Conservation (phyloP, 2,888 invertebrate species). For the Dysmachus trigonus region DNA sequence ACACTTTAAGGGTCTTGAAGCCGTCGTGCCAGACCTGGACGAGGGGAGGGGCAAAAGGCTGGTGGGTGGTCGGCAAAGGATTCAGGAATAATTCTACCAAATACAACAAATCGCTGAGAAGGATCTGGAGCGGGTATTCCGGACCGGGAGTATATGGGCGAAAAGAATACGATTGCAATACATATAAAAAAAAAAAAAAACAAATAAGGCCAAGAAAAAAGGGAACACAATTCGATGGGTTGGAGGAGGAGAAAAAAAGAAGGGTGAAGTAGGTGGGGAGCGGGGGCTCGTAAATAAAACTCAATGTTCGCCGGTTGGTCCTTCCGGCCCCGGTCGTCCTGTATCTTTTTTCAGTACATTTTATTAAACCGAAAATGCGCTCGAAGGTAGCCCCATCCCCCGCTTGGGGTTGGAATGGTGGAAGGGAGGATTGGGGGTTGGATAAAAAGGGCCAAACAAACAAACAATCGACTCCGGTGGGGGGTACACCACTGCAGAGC, state of each 20-base stretch:
- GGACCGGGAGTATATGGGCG: background rate
- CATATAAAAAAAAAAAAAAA: background rate
- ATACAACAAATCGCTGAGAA: background rate
- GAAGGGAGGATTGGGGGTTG: background rate
- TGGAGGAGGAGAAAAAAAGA: background rate
- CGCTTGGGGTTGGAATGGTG: background rate
- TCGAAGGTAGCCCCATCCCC: background rate
- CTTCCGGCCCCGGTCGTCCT: background rate
- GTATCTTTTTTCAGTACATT: conserved; percentile 9
- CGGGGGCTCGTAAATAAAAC: conserved; percentile 9
- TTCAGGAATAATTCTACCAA: conserved; percentile 17
- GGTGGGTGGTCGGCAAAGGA: background rate
- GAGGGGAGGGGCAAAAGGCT: background rate
- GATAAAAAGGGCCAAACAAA: conserved; percentile 8
- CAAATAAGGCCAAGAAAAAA: background rate
- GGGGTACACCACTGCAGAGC: conserved; percentile 11
- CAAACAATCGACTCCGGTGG: background rate
- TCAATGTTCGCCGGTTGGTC: background rate
- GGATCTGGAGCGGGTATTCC: background rate
- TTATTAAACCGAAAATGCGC: conserved; percentile 28
- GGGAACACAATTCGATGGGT: background rate
- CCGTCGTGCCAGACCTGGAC: background rate
- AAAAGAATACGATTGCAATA: background rate
- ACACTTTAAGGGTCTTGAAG: conserved; percentile 6
- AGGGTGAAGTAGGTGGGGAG: background rate